Conservation (phyloP, 2,113 vertebrate genomes). For the Pseudonaja textilis region DNA sequence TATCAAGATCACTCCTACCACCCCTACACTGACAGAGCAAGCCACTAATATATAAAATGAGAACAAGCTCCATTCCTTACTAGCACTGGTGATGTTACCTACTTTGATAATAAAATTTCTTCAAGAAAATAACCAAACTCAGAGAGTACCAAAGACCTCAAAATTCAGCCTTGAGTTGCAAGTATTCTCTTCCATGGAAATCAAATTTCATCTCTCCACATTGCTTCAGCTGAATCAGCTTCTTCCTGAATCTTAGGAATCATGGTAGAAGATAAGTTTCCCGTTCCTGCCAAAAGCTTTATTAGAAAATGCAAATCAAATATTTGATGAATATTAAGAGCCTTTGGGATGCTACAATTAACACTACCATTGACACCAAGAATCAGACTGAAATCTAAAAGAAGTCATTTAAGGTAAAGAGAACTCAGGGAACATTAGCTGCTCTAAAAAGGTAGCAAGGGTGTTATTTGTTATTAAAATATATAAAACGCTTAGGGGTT, state of each 20-base stretch:
- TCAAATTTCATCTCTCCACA: not conserved
- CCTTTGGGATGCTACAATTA: slow-evolving; percentile 72
- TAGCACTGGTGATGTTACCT: not conserved
- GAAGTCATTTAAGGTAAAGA: slow-evolving; percentile 76
- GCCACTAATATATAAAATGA: not conserved
- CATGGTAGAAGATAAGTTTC: slow-evolving; percentile 69
- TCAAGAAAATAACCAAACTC: too few relatives aligned
- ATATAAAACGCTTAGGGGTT: slow-evolving; percentile 50
- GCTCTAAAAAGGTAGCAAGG: slow-evolving; percentile 62
- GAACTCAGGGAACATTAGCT: slow-evolving; percentile 74
- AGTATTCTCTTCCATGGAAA: not conserved
- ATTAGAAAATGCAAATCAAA: slow-evolving; percentile 81
- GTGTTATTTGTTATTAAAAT: slow-evolving; percentile 55
- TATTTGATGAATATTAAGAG: slow-evolving; percentile 81
- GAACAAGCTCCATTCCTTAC: not conserved
- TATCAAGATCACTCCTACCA: too few relatives aligned
- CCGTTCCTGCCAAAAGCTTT: slow-evolving; percentile 71
- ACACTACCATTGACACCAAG: slow-evolving; percentile 71
- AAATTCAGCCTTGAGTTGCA: too few relatives aligned
- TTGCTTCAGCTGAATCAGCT: not conserved
- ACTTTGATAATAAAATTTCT: not conserved
- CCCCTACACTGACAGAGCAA: not conserved
- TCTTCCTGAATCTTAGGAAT: slow-evolving; percentile 59
- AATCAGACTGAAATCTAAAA: slow-evolving; percentile 72
- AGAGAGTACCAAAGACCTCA: too few relatives aligned